phyloP scores from a whole-genome alignment of 2,797 vertebrate genomes.

The Tokudaia tokunoshimensis region DNA sequence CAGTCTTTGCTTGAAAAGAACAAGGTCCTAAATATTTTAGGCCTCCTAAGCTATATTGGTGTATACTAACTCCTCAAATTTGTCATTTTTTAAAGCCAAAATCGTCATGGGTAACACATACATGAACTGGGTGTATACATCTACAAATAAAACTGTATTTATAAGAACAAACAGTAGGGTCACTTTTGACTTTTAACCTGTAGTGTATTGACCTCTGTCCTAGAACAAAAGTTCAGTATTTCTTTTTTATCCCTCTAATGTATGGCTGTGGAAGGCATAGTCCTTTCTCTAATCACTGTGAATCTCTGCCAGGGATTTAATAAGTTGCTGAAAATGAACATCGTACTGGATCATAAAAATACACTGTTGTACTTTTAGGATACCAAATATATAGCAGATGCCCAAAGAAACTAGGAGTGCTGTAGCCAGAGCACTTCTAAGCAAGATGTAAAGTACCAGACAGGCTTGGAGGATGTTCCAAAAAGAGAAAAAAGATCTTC shows the following conservation, averaged over 20 bases:
- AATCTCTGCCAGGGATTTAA: neutral
- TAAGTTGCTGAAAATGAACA: neutral
- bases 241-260: neutral
- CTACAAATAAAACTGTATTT: neutral
- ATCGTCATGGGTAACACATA: neutral
- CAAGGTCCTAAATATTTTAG: constrained; percentile 11
- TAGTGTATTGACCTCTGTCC: neutral
- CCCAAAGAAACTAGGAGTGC: neutral
- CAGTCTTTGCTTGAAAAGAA: constrained; percentile 2
- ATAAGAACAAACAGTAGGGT: neutral
- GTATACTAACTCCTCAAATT: neutral
- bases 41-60: neutral
- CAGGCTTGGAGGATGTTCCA: neutral
- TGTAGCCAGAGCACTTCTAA: neutral
- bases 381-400: no score
- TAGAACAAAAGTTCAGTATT: neutral
- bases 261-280: neutral
- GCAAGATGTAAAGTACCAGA: neutral
- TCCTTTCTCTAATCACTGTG: neutral
- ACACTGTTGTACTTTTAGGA: neutral
- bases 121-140: neutral
- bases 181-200: neutral
- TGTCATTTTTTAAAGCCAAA: constrained; percentile 14
- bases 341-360: neutral
- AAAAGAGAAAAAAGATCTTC: neutral